Percentiles rank a stretch among this genome's conserved stretches.
Conservation (phyloP, 2,888 invertebrate genomes). For the Nomada flava region DNA sequence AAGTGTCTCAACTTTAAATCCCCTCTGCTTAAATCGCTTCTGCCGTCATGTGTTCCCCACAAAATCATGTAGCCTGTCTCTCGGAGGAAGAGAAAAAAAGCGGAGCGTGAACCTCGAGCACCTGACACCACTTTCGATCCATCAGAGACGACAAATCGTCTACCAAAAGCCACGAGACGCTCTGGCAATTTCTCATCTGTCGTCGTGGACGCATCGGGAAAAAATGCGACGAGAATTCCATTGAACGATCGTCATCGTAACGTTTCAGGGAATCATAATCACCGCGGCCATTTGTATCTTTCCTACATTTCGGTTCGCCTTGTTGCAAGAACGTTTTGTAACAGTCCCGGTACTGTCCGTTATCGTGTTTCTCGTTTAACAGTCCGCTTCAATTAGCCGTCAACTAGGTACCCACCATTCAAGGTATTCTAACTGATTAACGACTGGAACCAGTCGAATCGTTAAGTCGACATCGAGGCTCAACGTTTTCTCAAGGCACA, state of each 20-base stretch:
- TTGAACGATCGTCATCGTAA: slow-evolving; percentile 9
- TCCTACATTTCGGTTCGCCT: slow-evolving; percentile 48
- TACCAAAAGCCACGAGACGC: neutral
- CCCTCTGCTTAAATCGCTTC: slow-evolving; percentile 25
- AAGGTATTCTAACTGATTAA: slow-evolving; percentile 65
- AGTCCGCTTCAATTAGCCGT: slow-evolving; percentile 72
- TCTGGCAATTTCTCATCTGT: slow-evolving; percentile 12
- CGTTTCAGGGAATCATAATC: slow-evolving; percentile 51
- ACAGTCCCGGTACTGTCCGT: slow-evolving; percentile 63
- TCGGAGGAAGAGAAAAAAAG: neutral
- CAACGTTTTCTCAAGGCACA: slow-evolving; percentile 24
- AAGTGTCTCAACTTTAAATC: slow-evolving; percentile 37
- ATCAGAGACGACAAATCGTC: slow-evolving; percentile 13
- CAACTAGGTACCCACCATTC: slow-evolving; percentile 71
- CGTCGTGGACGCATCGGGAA: neutral
- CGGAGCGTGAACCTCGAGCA: slow-evolving; percentile 15
- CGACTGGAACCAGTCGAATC: slow-evolving; percentile 73
- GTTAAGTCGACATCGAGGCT: slow-evolving; percentile 68
- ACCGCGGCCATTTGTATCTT: slow-evolving; percentile 50
- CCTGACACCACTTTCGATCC: slow-evolving; percentile 38
- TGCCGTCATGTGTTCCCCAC: slow-evolving; percentile 2
- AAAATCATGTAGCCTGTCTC: neutral
- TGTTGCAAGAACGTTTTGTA: slow-evolving; percentile 69
- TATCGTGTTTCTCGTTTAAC: slow-evolving; percentile 73
- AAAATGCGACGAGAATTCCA: slow-evolving; percentile 33